Percentiles rank a stretch among this genome's conserved stretches.
These are phyloP conservation scores for Trinorchestia longiramus DNA, from an alignment of 1,140 invertebrate genomes.

Conservation along the genomic window DNA sequence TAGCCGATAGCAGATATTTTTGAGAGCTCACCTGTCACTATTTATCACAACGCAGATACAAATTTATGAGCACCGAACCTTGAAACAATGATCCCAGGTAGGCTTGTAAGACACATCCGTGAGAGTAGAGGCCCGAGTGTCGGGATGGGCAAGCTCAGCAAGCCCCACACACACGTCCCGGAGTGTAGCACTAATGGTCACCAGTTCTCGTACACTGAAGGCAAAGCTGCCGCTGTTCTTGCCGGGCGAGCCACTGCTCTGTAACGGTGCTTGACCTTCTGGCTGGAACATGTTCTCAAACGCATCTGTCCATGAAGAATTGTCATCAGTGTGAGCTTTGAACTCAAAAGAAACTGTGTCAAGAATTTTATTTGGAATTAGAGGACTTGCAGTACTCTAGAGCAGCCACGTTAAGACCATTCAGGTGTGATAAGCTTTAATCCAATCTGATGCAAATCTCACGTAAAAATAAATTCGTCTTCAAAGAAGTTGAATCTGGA, in stretches of 20 bases:
- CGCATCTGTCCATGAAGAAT: neutral
- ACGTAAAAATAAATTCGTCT: neutral
- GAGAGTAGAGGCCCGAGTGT: constrained; percentile 75
- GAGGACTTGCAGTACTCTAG: neutral
- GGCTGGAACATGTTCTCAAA: neutral
- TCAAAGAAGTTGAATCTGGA: neutral
- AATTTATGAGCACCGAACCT: constrained; percentile 42
- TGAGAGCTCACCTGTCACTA: no score
- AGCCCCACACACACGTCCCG: constrained; percentile 86
- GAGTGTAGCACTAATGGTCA: constrained; percentile 71
- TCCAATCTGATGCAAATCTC: neutral
- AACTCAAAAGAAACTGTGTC: neutral
- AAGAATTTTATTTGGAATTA: neutral
- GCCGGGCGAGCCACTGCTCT: neutral
- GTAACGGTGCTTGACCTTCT: neutral
- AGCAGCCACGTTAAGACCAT: no score
- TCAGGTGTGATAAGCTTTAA: neutral
- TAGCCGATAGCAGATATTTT: no score
- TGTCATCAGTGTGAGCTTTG: neutral
- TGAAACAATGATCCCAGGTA: constrained; percentile 64
- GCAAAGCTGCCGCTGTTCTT: constrained; percentile 70
- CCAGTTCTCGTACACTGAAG: constrained; percentile 72
- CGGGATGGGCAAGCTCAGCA: constrained; percentile 90
- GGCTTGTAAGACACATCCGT: constrained; percentile 68
- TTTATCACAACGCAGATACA: no score